Evolutionary conservation across 2,888 invertebrate genomes (phyloP).

Genomic region (Cataglyphis rosenhaueri): DNA sequence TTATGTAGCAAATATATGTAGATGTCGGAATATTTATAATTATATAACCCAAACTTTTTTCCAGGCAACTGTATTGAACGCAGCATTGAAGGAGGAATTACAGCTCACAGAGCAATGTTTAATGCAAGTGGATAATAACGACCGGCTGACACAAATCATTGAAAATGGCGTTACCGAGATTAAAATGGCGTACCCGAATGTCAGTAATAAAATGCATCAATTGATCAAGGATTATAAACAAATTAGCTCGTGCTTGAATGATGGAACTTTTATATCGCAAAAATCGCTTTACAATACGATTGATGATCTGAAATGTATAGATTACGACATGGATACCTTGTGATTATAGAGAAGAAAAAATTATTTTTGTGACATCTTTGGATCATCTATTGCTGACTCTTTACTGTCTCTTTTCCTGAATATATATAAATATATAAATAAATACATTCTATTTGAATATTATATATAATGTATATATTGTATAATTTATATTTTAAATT

Average conservation of each 20-base stretch:
- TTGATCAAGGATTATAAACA: slow-evolving; percentile 60
- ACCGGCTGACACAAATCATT: slow-evolving; percentile 63
- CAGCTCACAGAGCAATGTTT: slow-evolving; percentile 66
- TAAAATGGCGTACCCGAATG: slow-evolving; percentile 32
- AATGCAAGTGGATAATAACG: slow-evolving; percentile 60
- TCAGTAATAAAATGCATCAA: slow-evolving; percentile 55
- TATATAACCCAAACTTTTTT: slow-evolving; percentile 39
- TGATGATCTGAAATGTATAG: slow-evolving; percentile 58
- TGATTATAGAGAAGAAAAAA: slow-evolving; percentile 16
- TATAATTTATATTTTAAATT: slow-evolving; percentile 28
- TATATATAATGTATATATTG: neutral
- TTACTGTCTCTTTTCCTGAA: neutral
- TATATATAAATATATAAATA: slow-evolving; percentile 48
- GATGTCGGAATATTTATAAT: slow-evolving; percentile 2
- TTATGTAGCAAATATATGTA: neutral
- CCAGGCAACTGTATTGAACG: slow-evolving; percentile 76
- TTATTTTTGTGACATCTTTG: neutral
- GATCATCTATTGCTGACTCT: neutral
- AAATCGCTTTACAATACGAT: slow-evolving; percentile 61
- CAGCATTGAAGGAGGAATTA: slow-evolving; percentile 75
- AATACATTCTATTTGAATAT: slow-evolving; percentile 53
- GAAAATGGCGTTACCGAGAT: slow-evolving; percentile 49
- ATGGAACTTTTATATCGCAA: slow-evolving; percentile 8
- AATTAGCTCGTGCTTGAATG: slow-evolving; percentile 48
- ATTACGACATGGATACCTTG: slow-evolving; percentile 54